Percentiles rank a stretch among this genome's conserved stretches.
These are phyloP conservation scores for Potamilus streckersoni DNA, from an alignment of 1,140 invertebrate genomes.

Conservation along the genomic window DNA sequence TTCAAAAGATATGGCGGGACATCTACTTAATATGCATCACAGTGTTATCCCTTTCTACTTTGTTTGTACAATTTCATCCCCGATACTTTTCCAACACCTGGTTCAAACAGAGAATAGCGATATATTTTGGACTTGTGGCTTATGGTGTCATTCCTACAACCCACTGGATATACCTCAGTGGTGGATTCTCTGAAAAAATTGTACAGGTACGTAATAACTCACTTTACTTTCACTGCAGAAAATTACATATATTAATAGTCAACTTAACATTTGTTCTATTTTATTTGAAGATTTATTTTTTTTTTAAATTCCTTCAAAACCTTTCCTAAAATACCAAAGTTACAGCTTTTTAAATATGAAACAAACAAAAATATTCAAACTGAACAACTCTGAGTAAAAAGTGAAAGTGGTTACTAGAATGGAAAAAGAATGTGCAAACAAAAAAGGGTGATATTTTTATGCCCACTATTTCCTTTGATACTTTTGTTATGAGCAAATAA, in stretches of 20 bases:
- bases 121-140: slow-evolving; percentile 87
- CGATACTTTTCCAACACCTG: slow-evolving; percentile 62
- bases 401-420: too few species aligned
- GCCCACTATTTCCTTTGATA: too few species aligned
- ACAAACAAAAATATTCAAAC: not conserved
- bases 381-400: too few species aligned
- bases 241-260: not conserved
- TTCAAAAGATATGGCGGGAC: slow-evolving; percentile 80
- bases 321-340: not conserved
- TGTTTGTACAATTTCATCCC: slow-evolving; percentile 75
- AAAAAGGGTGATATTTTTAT: too few species aligned
- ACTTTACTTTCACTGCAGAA: not conserved
- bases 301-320: not conserved
- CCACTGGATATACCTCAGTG: slow-evolving; percentile 91
- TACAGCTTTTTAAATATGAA: not conserved
- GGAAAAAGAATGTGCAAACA: too few species aligned
- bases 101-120: slow-evolving; percentile 72
- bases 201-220: slow-evolving; percentile 75
- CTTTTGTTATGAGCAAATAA: too few species aligned
- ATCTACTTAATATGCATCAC: slow-evolving; percentile 84
- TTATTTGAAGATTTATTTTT: not conserved
- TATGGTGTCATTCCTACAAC: slow-evolving; percentile 91
- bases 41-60: slow-evolving; percentile 54
- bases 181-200: slow-evolving; percentile 85
- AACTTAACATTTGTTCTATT: not conserved